These are phyloP conservation scores for Gadus macrocephalus DNA, from an alignment of 2,113 vertebrate genomes.

Conservation along the genomic window DNA sequence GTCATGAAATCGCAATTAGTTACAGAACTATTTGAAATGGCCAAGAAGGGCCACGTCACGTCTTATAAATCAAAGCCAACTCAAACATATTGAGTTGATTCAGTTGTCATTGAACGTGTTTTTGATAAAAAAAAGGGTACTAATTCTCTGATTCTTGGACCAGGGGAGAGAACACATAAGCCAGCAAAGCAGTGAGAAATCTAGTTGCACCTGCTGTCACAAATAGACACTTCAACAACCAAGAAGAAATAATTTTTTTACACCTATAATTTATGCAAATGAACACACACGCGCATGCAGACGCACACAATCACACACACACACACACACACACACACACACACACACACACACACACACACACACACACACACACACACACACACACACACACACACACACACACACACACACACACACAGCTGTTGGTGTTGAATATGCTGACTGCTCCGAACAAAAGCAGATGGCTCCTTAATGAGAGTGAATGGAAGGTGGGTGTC, in stretches of 20 bases:
- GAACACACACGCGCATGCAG: constrained; percentile 10
- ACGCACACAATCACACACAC: constrained; percentile 7
- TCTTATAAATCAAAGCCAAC: too few relatives aligned
- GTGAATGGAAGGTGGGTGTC: constrained; percentile 12
- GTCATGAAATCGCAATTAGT: too few relatives aligned
- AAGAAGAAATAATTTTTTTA: neutral
- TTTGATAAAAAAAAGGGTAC: too few relatives aligned
- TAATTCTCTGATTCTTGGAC: too few relatives aligned
- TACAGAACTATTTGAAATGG: too few relatives aligned
- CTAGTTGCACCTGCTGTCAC: constrained; percentile 16
- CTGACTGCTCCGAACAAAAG: constrained; percentile 21
- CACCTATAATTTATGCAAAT: constrained; percentile 9
- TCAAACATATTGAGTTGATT: too few relatives aligned
- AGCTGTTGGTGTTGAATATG: constrained; percentile 29
- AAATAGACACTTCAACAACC: neutral
- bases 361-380: constrained; percentile 13
- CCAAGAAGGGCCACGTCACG: too few relatives aligned
- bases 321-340: constrained; percentile 12
- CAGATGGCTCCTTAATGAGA: constrained; percentile 50
- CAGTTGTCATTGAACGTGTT: too few relatives aligned
- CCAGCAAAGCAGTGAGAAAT: too few relatives aligned
- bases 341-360: constrained; percentile 14
- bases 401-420: constrained; percentile 18
- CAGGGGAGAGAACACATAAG: too few relatives aligned
- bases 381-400: constrained; percentile 10